A percentile compares a stretch with the other conserved stretches of the same genome.
Conservation (phyloP, 1,140 invertebrate genomes). For the Dysdera silvatica region DNA sequence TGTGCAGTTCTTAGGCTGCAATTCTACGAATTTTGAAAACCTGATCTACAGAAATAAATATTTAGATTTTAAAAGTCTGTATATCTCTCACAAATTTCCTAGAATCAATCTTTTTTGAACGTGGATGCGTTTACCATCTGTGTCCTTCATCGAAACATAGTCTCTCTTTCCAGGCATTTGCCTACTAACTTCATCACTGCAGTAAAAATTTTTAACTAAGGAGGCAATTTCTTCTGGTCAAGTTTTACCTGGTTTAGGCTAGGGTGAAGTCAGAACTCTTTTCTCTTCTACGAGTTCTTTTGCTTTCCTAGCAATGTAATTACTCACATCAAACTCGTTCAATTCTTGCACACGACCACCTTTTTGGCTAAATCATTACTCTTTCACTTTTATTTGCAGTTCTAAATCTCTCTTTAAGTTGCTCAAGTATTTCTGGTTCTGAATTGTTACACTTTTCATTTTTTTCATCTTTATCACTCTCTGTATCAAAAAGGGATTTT, state of each 20-base stretch:
- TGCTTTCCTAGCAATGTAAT: neutral
- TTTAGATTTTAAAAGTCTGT: neutral
- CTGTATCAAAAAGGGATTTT: no score
- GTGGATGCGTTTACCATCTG: neutral
- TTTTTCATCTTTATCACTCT: no score
- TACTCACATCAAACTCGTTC: neutral
- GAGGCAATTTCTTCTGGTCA: neutral
- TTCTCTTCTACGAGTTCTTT: neutral
- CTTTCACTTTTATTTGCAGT: no score
- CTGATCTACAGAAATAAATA: neutral
- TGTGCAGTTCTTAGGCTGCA: neutral
- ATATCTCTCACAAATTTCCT: neutral
- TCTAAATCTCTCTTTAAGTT: no score
- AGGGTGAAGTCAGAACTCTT: no score
- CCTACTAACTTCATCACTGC: conserved; percentile 3
- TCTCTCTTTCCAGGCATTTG: conserved; percentile 10
- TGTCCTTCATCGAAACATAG: neutral
- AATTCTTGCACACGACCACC: no score
- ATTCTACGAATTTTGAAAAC: conserved; percentile 10
- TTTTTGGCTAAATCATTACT: no score
- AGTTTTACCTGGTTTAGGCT: neutral
- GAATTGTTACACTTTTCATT: no score
- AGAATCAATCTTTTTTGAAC: neutral
- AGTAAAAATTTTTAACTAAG: neutral
- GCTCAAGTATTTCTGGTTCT: no score